Base-by-base conservation (phyloP, 2,113 vertebrate species). In the Lophura nycthemera region DNA sequence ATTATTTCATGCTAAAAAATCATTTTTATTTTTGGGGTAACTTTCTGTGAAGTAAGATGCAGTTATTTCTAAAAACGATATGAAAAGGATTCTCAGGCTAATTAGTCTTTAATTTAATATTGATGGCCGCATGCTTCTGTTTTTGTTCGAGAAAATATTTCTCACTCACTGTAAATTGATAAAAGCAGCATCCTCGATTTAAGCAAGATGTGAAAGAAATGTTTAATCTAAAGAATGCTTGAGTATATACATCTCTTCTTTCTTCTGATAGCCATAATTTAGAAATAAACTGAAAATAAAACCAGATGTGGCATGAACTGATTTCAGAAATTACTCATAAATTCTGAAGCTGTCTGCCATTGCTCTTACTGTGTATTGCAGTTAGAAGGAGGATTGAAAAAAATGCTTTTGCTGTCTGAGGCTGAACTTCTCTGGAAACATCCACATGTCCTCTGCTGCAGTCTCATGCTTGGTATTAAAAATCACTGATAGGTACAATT, bases 251-350 rank as follows among this genome's bases (percentile, higher is more conserved):
- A 86, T 92, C 38, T 9, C 24, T 88, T 89, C 90, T 30, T 92
- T 93, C 57, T 87, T 67, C 47, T 83, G 61, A 47, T 38, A 74
- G 60, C 43, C n/a, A 38, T 77, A 87, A 54, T 88, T 93, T 70
- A 86, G 36, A 90, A 92, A 57, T 80, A 74, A 83, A 43, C 27
- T 48, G 52, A 91, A 91, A 92, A 65, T 25, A 91, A 80, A 94
- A 75, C 38, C 69, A 91, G 36, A 81, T 10, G 13, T 96, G 30
- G 47, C 16, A 32, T 81, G 52, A 88, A 36, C 20, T 63, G 48
- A 59, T 89, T 82, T 71, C 0, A 6, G 64, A 27, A 86, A 74
- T 70, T 92, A 57, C 21, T 30, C 11, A 11, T 89, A 67, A 91
- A 69, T 11, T 67, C 30, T 40, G 47, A 57, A 34, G 17, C 38